Evolutionary conservation across 1,140 invertebrate species (phyloP), one percentile per base, ranked within the genome.

Genomic region (Meloidogyne floridensis): DNA sequence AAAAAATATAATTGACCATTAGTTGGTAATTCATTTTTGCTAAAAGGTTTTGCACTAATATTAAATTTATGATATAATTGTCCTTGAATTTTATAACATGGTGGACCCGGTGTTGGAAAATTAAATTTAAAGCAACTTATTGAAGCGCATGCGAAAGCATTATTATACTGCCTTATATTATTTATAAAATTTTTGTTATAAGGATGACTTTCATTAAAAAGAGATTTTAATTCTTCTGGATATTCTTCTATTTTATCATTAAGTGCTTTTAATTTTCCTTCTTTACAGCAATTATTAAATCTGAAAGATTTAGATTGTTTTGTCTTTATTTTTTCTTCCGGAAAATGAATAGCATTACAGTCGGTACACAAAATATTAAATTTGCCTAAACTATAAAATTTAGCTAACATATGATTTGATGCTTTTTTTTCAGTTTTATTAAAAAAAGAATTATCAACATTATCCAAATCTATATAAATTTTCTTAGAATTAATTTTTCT

Each of bases 31-130:
- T 85, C 83, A 71, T 84, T 54, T 3, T 13, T 32, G 32, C 2
- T 32, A 32, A 32, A 9, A 51, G 82, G 82, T 53, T 59, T 81
- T n/a, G 54, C 76, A 4, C 20, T 18, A 20, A 71, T 32, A 82
- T 82, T 82, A 13, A 82, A 82, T 10, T 82, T 82, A 43, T 82
- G 80, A 59, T 82, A 82, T 9, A 84, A 80, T 72, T 83, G 82
- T 7, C 82, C 82, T 76, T 84, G 82, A 65, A 83, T 83, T 75
- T 72, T 75, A 65, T 83, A 83, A 84, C 32, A 32, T 32, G 32
- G 32, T 2, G 32, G 32, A 2, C 32, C 32, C 2, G 32, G 32
- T 32, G 32, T 73, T 8, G n/a, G 9, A 75, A 75, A 75, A 6
- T 18, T 42, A 42, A 75, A 75, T 20, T 42, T 18, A 8, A 75